These are phyloP conservation scores for Psylliodes chrysocephalus DNA, from an alignment of 2,888 invertebrate genomes.

Conservation along the genomic window DNA sequence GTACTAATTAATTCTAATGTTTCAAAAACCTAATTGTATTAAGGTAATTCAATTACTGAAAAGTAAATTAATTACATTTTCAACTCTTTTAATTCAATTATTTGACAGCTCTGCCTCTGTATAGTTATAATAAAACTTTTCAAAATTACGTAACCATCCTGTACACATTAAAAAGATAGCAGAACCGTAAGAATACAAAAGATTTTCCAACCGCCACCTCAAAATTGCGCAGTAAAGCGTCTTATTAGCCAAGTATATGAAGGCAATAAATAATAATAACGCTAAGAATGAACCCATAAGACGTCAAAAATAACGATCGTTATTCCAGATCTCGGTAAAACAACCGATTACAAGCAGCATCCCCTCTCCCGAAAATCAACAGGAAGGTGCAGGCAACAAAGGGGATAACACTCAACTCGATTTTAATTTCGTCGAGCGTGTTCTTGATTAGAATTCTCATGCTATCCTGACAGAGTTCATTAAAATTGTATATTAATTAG, in stretches of 20 bases:
- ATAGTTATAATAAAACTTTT: too few species aligned
- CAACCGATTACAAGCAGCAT: neutral
- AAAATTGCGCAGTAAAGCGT: too few species aligned
- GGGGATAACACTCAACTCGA: constrained; percentile 7
- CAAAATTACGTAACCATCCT: too few species aligned
- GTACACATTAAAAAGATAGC: too few species aligned
- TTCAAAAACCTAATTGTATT: too few species aligned
- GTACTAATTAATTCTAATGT: too few species aligned
- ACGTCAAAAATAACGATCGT: constrained; percentile 7
- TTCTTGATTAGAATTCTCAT: constrained; percentile 18
- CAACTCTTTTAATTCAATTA: too few species aligned
- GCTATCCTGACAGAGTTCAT: constrained; percentile 7
- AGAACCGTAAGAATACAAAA: too few species aligned
- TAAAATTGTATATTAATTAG: constrained; percentile 25
- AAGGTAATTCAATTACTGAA: too few species aligned
- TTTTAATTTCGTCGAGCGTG: constrained; percentile 11
- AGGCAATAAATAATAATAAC: neutral
- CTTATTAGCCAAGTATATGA: constrained; percentile 3
- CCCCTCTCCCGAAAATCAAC: constrained; percentile 3
- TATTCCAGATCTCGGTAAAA: neutral
- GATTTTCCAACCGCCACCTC: too few species aligned
- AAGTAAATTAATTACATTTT: too few species aligned
- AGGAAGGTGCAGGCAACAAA: constrained; percentile 4
- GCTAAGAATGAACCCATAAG: constrained; percentile 4
- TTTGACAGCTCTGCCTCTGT: too few species aligned